phyloP scores from a whole-genome alignment of 2,888 invertebrate genomes.

The Therioaphis trifolii region DNA sequence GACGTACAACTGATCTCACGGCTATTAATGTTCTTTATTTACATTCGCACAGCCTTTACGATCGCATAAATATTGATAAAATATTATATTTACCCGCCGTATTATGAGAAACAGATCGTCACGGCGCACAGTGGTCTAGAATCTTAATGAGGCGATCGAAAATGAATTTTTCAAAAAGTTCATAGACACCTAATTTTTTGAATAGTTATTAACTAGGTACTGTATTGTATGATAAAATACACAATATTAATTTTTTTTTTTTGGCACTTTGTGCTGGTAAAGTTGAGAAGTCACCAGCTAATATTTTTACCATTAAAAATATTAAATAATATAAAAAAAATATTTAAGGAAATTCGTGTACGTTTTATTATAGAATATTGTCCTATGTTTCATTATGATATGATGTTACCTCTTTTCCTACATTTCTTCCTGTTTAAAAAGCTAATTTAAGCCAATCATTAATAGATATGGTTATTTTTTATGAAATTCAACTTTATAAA shows the following conservation, averaged over 20 bases:
- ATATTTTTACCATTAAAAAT: not conserved
- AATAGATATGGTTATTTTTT: not conserved
- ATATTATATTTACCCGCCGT: no score
- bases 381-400: slow-evolving; percentile 8
- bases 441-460: not conserved
- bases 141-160: not conserved
- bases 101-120: no score
- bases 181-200: not conserved
- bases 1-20: no score
- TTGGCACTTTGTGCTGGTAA: not conserved
- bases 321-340: not conserved
- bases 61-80: no score
- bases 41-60: no score
- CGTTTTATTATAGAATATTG: not conserved
- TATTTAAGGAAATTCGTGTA: not conserved
- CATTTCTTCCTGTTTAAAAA: not conserved
- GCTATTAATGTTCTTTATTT: no score
- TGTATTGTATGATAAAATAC: not conserved
- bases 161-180: not conserved
- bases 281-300: not conserved
- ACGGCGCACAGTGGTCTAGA: slow-evolving; percentile 8
- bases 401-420: not conserved
- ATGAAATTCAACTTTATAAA: not conserved
- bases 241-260: not conserved
- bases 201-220: slow-evolving; percentile 2